Evolutionary conservation across 2,888 invertebrate genomes (phyloP).

Genomic region (Hymenopus coronatus): DNA sequence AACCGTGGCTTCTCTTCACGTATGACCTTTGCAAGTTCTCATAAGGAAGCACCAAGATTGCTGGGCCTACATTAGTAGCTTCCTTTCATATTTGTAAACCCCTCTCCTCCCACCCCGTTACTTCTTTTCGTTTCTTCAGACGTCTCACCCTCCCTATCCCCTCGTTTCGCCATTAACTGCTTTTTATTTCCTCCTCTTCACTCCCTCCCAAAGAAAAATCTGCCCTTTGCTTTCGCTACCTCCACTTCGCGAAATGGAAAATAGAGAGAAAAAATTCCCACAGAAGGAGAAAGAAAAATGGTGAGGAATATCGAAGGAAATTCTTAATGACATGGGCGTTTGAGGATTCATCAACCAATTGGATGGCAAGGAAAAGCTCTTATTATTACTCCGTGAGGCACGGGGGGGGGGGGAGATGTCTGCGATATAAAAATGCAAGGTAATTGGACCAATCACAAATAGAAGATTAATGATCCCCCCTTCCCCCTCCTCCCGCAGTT

Average conservation of each 20-base stretch:
- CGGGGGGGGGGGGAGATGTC: background rate
- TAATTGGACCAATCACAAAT: slow-evolving; percentile 29
- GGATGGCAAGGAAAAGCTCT: slow-evolving; percentile 17
- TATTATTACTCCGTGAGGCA: slow-evolving; percentile 12
- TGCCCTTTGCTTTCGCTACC: background rate
- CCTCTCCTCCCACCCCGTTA: background rate
- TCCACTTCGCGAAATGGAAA: slow-evolving; percentile 19
- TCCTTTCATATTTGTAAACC: slow-evolving; percentile 20
- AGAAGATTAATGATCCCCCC: slow-evolving; percentile 25
- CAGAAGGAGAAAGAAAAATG: background rate
- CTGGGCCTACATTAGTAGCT: background rate
- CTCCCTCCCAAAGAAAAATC: background rate
- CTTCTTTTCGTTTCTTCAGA: slow-evolving; percentile 5
- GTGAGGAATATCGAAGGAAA: slow-evolving; percentile 23
- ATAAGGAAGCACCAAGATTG: background rate
- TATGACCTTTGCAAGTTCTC: background rate
- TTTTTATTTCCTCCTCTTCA: slow-evolving; percentile 13
- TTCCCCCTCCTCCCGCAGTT: background rate
- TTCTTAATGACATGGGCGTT: slow-evolving; percentile 26
- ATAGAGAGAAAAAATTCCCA: background rate
- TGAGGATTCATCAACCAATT: slow-evolving; percentile 25
- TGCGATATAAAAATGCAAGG: slow-evolving; percentile 10
- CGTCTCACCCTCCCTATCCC: background rate
- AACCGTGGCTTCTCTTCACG: background rate
- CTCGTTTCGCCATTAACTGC: slow-evolving; percentile 16